These are phyloP conservation scores for Rhadina sibilatrix DNA, from an alignment of 2,113 vertebrate species.

Conservation along the genomic window DNA sequence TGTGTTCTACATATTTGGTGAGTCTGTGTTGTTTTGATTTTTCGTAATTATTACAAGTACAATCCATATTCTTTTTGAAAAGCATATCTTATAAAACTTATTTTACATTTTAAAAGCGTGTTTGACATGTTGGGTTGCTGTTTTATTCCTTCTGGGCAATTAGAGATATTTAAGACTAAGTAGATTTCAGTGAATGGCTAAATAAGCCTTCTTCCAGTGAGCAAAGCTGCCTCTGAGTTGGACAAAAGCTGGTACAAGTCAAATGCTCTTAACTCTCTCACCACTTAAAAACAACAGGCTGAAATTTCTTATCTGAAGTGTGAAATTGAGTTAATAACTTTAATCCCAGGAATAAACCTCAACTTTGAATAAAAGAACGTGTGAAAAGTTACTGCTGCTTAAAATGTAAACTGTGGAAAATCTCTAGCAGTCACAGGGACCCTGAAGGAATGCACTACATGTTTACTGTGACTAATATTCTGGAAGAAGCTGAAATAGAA, in stretches of 20 bases:
- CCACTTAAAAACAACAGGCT: neutral
- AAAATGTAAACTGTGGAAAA: neutral
- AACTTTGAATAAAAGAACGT: neutral
- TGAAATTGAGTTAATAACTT: constrained; percentile 62
- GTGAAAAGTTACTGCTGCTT: neutral
- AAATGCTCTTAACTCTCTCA: constrained; percentile 17
- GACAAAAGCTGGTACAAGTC: constrained; percentile 9
- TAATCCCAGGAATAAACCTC: constrained; percentile 33
- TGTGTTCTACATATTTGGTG: constrained; percentile 97
- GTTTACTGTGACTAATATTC: neutral
- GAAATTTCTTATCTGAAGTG: constrained; percentile 47
- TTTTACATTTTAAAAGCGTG: neutral
- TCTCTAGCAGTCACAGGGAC: neutral
- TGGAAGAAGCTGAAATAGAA: neutral
- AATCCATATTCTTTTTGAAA: neutral
- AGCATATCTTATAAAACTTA: neutral
- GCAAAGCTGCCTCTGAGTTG: neutral
- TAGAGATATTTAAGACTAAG: neutral
- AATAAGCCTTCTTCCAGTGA: neutral
- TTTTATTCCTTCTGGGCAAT: neutral
- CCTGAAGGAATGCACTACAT: neutral
- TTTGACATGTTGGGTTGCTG: neutral
- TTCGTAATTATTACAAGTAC: neutral
- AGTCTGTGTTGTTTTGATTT: constrained; percentile 8
- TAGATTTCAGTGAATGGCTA: neutral